phyloP scores from a whole-genome alignment of 2,113 vertebrate species.

The Poeciliopsis retropinna region DNA sequence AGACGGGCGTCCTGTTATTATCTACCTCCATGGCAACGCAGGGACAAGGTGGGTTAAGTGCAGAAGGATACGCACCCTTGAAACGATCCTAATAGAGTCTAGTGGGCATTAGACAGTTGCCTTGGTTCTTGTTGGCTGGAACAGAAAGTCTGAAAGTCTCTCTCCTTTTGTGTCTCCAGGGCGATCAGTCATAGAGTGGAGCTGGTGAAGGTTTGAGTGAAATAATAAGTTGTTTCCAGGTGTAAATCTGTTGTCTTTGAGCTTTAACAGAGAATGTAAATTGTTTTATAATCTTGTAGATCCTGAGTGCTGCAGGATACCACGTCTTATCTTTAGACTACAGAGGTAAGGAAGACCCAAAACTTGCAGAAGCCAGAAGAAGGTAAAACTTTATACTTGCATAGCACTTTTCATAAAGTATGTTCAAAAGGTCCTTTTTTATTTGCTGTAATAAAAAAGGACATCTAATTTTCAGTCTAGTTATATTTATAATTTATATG shows the following conservation, averaged over 20 bases:
- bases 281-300: constrained; percentile 66
- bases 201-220: constrained; percentile 81
- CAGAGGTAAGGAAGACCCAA: constrained; percentile 79
- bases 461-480: no score
- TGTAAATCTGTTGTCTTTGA: background rate
- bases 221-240: background rate
- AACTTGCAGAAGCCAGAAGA: no score
- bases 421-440: no score
- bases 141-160: constrained; percentile 20
- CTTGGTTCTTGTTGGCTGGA: constrained; percentile 5
- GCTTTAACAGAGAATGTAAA: background rate
- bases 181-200: constrained; percentile 80
- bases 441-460: no score
- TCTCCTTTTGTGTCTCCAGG: constrained; percentile 71
- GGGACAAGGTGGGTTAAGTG: constrained; percentile 81
- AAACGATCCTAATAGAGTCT: constrained; percentile 54
- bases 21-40: constrained; percentile 89
- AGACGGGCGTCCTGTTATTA: constrained; percentile 82
- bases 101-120: constrained; percentile 44
- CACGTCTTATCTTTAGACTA: constrained; percentile 89
- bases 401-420: no score
- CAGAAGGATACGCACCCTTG: constrained; percentile 38
- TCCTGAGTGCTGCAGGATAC: constrained; percentile 83
- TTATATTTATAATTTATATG: no score
- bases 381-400: no score